Evolutionary conservation across 2,888 invertebrate genomes (phyloP).

Genomic region (Melanostoma mellinum): DNA sequence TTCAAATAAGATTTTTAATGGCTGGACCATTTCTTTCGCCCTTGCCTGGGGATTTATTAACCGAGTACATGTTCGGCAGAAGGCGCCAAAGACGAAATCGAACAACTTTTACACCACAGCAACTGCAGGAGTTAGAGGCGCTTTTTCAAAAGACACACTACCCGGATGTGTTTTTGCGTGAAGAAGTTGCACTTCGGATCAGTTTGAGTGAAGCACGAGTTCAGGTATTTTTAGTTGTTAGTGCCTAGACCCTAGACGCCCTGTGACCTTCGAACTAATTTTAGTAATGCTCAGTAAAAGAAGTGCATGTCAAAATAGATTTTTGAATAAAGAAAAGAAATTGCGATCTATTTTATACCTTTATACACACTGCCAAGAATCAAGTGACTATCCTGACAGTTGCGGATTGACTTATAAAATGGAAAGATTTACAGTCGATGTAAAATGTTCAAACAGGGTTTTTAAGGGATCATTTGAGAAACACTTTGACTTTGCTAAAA

Average conservation of each 20-base stretch:
- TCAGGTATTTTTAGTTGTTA: slow-evolving; percentile 82
- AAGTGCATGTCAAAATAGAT: too few species aligned
- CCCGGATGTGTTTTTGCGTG: slow-evolving; percentile 91
- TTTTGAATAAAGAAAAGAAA: too few species aligned
- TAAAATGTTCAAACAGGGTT: too few species aligned
- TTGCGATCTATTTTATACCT: too few species aligned
- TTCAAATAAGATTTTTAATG: slow-evolving; percentile 82
- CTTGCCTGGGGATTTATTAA: slow-evolving; percentile 92
- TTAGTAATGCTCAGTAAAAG: too few species aligned
- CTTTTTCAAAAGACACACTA: slow-evolving; percentile 97
- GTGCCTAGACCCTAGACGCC: not conserved
- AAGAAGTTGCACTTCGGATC: slow-evolving; percentile 95
- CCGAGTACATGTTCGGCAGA: slow-evolving; percentile 96
- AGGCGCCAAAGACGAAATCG: slow-evolving; percentile 94
- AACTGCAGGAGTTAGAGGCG: slow-evolving; percentile 94
- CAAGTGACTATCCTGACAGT: too few species aligned
- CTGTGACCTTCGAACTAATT: too few species aligned
- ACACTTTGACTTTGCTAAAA: too few species aligned
- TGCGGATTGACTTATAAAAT: too few species aligned
- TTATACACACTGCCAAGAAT: too few species aligned
- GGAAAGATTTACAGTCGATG: too few species aligned
- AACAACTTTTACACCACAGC: slow-evolving; percentile 97
- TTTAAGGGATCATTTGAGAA: too few species aligned
- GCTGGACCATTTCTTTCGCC: slow-evolving; percentile 94
- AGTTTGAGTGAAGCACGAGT: slow-evolving; percentile 96